phyloP scores from a whole-genome alignment of 2,113 vertebrate species.

The Spermophilus dauricus region DNA sequence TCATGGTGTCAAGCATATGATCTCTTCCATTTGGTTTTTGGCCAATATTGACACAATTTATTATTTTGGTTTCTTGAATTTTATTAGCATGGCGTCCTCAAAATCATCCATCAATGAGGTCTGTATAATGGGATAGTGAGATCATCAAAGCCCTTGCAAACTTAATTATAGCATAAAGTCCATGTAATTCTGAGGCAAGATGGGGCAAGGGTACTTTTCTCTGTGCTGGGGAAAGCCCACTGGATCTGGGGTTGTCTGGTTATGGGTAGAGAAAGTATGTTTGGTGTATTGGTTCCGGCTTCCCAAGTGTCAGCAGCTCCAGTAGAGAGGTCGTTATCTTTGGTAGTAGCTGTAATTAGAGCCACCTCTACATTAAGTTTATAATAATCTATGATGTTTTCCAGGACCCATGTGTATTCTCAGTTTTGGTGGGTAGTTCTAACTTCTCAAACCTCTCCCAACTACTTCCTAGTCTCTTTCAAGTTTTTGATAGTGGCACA shows the following conservation, averaged over 20 bases:
- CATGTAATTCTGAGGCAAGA: neutral
- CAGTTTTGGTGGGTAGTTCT: neutral
- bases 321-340: neutral
- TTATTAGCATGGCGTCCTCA: neutral
- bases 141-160: neutral
- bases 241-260: neutral
- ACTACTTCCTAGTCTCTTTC: neutral
- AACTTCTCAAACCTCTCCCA: accelerated
- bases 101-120: neutral
- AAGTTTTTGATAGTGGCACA: neutral
- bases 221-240: neutral
- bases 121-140: neutral
- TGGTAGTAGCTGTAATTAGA: neutral
- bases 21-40: conserved; percentile 41
- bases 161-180: neutral
- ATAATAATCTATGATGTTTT: conserved; percentile 19
- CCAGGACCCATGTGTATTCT: neutral
- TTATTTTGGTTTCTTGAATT: conserved; percentile 24
- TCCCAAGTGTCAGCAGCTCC: neutral
- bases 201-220: neutral
- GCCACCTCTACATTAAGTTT: neutral
- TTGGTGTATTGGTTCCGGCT: neutral
- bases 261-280: neutral
- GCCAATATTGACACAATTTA: neutral
- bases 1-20: neutral